These are phyloP conservation scores for Lasioglossum marginatum DNA, from an alignment of 2,888 invertebrate species.

Conservation along the genomic window DNA sequence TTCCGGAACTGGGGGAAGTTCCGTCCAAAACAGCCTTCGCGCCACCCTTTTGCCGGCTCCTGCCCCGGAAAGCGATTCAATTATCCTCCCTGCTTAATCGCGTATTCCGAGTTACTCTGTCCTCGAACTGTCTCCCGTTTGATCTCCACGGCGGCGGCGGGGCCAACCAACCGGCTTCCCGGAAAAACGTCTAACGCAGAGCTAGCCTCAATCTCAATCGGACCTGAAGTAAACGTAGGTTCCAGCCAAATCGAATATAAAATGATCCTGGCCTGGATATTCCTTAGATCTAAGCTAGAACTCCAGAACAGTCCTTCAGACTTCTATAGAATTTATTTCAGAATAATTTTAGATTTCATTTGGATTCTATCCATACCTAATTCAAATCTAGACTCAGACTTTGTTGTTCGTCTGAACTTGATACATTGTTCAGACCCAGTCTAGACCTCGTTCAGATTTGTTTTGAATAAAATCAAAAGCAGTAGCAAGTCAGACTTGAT, in stretches of 20 bases:
- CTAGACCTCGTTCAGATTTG: too few relatives aligned
- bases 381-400: too few relatives aligned
- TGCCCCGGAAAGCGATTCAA: conserved; percentile 29
- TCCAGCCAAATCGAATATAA: not conserved
- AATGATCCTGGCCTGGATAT: not conserved
- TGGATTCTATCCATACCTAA: too few relatives aligned
- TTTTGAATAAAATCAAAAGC: too few relatives aligned
- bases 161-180: not conserved
- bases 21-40: conserved; percentile 22
- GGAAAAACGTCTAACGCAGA: conserved; percentile 9
- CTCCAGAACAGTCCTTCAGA: not conserved
- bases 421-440: too few relatives aligned
- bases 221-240: not conserved
- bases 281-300: not conserved
- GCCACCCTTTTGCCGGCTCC: conserved; percentile 8
- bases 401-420: too few relatives aligned
- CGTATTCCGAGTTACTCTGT: conserved; percentile 16
- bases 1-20: conserved; percentile 25
- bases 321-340: not conserved
- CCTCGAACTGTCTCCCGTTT: not conserved
- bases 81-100: conserved; percentile 38
- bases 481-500: not conserved
- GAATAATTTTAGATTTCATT: not conserved
- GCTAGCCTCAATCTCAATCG: not conserved
- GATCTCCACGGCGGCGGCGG: not conserved